A percentile compares a stretch with the other conserved stretches of the same genome.
Conservation (phyloP, 2,113 vertebrate genomes). For the Petaurus breviceps region DNA sequence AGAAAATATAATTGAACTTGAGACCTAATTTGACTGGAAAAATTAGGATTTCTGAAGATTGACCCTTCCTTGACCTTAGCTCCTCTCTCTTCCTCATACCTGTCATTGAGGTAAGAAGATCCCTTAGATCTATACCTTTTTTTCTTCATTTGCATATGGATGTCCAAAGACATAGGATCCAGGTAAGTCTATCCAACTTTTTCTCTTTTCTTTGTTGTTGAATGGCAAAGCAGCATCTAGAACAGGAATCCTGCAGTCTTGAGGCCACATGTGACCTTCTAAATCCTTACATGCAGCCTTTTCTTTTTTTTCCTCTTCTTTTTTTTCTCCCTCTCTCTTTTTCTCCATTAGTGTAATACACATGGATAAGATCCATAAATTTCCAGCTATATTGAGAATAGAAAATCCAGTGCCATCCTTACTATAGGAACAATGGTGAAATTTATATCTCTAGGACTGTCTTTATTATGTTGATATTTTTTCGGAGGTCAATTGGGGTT, state of each 20-base stretch:
- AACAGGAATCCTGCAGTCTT: no score
- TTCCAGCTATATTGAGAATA: background rate
- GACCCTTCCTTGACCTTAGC: background rate
- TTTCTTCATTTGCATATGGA: background rate
- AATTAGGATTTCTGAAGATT: background rate
- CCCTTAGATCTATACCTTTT: background rate
- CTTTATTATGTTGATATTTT: background rate
- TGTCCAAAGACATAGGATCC: background rate
- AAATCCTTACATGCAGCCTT: no score
- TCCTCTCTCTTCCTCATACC: background rate
- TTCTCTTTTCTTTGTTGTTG: background rate
- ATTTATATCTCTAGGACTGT: background rate
- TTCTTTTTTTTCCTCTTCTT: background rate
- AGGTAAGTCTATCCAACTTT: background rate
- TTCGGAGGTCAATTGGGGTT: no score
- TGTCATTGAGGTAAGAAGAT: background rate
- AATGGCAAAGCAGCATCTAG: background rate
- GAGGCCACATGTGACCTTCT: no score
- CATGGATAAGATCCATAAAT: background rate
- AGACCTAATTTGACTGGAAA: background rate
- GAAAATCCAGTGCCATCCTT: background rate
- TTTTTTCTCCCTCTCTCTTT: background rate
- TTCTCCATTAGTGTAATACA: background rate
- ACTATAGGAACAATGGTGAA: background rate
- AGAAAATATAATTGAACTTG: background rate